Conservation (phyloP, 2,113 vertebrate species). For the Odocoileus hemionus region DNA sequence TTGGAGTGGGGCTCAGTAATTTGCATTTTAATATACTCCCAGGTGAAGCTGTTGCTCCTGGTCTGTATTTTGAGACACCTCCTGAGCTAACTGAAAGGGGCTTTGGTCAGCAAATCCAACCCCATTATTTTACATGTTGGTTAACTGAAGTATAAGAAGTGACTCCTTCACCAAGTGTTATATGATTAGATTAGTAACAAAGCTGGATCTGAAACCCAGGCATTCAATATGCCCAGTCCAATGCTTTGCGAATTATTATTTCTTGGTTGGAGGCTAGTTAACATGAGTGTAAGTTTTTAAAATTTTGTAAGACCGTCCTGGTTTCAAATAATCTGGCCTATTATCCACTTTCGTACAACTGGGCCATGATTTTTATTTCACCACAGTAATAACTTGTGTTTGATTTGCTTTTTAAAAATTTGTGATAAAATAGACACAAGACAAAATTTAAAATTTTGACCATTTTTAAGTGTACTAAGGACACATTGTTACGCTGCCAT, state of each 20-base stretch:
- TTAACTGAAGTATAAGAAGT: neutral
- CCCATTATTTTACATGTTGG: neutral
- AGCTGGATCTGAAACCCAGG: neutral
- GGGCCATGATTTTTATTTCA: neutral
- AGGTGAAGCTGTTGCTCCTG: neutral
- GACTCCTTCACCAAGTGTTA: neutral
- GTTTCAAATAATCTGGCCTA: neutral
- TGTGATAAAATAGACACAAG: neutral
- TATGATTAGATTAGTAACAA: neutral
- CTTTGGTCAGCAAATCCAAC: neutral
- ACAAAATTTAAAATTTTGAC: neutral
- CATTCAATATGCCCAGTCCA: fast-evolving
- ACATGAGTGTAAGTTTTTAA: neutral
- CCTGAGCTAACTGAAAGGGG: neutral
- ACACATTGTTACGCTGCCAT: neutral
- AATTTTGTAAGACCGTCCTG: neutral
- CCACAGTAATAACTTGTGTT: neutral
- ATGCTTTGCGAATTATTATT: neutral
- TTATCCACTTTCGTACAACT: neutral
- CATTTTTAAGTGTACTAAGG: neutral
- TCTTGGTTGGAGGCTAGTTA: neutral
- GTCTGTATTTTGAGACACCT: neutral
- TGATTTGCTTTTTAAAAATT: neutral
- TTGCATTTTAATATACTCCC: neutral
- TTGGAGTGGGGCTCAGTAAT: neutral